Percentiles rank a stretch among this genome's conserved stretches.
Conservation (phyloP, 2,888 invertebrate species). For the Tuberolachnus salignus region DNA sequence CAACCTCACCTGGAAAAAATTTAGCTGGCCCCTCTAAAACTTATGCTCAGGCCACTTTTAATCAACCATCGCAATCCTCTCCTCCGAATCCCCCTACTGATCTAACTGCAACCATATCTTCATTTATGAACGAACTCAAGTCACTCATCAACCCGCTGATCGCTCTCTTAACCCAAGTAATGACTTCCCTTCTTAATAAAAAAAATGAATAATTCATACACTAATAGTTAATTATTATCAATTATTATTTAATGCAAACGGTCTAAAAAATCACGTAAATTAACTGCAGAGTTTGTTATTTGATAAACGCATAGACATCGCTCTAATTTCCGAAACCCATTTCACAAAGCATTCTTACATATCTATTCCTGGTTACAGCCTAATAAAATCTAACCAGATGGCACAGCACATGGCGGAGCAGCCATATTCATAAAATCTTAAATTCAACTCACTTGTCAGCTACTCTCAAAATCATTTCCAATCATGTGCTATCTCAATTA, state of each 20-base stretch:
- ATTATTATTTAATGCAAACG: no score
- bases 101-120: no score
- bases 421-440: no score
- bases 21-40: background rate
- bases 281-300: background rate
- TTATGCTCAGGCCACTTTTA: background rate
- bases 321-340: background rate
- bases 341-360: no score
- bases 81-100: slow-evolving; percentile 2
- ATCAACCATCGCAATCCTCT: background rate
- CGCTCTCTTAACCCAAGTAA: background rate
- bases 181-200: background rate
- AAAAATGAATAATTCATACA: slow-evolving; percentile 2
- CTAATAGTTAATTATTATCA: background rate
- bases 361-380: no score
- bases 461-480: no score
- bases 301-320: slow-evolving; percentile 3
- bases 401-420: no score
- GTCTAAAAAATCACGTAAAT: no score
- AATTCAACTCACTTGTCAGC: no score
- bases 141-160: background rate
- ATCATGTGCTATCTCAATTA: no score
- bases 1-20: background rate
- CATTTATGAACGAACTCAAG: no score
- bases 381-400: no score